Evolutionary conservation across 1,140 invertebrate genomes (phyloP).

Genomic region (Steinernema khuongi): DNA sequence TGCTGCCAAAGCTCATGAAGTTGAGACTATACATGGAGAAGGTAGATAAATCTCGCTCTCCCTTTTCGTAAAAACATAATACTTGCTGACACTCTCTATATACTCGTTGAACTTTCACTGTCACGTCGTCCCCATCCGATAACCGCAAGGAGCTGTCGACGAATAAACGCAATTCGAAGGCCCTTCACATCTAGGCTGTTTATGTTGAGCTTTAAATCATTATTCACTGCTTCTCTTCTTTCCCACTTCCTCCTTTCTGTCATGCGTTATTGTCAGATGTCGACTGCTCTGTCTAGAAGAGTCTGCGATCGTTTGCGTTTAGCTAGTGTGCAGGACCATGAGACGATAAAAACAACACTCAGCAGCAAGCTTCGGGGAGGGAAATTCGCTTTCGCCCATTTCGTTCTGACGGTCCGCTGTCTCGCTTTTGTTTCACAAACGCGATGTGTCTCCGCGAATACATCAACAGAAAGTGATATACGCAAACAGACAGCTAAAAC

Average conservation of each 20-base stretch:
- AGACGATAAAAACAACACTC: constrained; percentile 17
- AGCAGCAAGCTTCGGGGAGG: constrained; percentile 11
- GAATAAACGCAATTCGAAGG: background rate
- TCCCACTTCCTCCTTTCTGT: constrained; percentile 3
- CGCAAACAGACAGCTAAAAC: constrained; percentile 15
- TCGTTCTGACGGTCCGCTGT: background rate
- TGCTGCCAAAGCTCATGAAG: constrained; percentile 14
- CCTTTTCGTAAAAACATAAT: background rate
- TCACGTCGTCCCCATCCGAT: background rate
- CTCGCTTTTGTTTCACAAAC: constrained; percentile 18
- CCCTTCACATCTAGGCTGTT: background rate
- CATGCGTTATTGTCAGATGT: constrained; percentile 15
- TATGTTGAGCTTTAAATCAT: constrained; percentile 5
- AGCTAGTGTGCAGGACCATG: background rate
- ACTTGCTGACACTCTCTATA: background rate
- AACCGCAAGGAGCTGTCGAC: background rate
- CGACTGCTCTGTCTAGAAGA: background rate
- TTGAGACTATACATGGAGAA: background rate
- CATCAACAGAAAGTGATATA: constrained; percentile 15
- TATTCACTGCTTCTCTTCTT: constrained; percentile 26
- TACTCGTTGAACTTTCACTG: background rate
- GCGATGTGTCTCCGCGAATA: background rate
- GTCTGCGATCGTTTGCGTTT: constrained; percentile 12
- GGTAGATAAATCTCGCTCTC: background rate
- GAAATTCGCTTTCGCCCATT: constrained; percentile 26